Base-by-base conservation (phyloP, 2,113 vertebrate species). In the Vidua macroura region DNA sequence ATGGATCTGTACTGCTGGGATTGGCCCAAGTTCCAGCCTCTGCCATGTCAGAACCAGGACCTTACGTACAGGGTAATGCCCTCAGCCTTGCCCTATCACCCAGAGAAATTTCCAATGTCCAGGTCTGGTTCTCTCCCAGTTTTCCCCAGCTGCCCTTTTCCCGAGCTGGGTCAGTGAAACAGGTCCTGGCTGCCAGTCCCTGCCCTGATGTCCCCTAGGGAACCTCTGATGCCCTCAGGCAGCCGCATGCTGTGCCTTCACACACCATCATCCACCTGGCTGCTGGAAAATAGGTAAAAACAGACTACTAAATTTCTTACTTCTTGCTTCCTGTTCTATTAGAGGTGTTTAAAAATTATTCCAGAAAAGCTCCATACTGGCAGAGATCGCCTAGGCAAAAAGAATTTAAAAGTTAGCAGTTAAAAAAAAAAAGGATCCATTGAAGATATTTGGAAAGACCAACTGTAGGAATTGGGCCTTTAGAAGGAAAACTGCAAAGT, bases 41-140 rank as follows among this genome's bases (percentile, higher is more conserved):
- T 68, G 13, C 31, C 37, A 19, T 19, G 15, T 16, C 51, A 43
- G 10, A 69, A 5, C 4, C 23, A 48, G 43, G 22, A 3, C 11
- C 27, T 58, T 33, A 20, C 11, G 19, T 44, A 20, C 23, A 49
- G 20, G 11, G 4, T 9, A 64, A 39, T 31, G 27, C 27, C 13
- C 11, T 60, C 27, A 60, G 11, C 24, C 27, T 64, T 46, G 1
- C 9, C 18, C 8, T 18, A 1, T 20, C 4, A 39, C 24, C 13
- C 8, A 66, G 19, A 15, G 16, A 46, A 44, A 14, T 16, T 49
- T 11, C 9, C 1, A 8, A 0, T 16, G 15, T 11, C 14, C 7
- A 10, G 4, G 15, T 4, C 23, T 58, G 22, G 10, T 10, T 6
- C 19, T 68, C 14, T 41, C 7, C 33, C 31, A 8, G 12, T 27